A percentile compares a stretch with the other conserved stretches of the same genome.
Evolutionary conservation across 2,888 invertebrate species (phyloP).

Genomic region (Halictus ligatus): DNA sequence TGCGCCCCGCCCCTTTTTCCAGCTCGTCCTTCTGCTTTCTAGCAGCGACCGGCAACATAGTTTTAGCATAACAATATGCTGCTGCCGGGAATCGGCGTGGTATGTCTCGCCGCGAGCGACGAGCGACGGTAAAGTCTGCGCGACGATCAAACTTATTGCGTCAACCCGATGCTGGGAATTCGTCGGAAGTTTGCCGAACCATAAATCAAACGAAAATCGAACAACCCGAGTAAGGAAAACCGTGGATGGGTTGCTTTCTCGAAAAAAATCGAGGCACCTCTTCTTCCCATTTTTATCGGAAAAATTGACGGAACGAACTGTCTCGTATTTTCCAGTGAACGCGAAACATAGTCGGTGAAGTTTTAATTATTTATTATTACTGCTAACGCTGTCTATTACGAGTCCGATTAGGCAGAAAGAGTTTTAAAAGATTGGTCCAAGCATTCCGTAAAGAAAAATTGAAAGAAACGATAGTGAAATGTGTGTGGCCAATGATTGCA

Average conservation of each 20-base stretch:
- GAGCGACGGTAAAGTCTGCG: slow-evolving; percentile 30
- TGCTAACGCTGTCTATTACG: not conserved
- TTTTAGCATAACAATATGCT: slow-evolving; percentile 62
- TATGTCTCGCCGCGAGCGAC: slow-evolving; percentile 38
- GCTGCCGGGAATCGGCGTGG: slow-evolving; percentile 29
- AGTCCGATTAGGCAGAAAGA: not conserved
- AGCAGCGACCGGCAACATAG: not conserved
- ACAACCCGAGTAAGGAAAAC: not conserved
- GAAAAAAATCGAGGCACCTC: not conserved
- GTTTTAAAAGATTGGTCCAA: not conserved
- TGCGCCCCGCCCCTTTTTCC: slow-evolving; percentile 14
- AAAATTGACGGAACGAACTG: not conserved
- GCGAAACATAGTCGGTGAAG: not conserved
- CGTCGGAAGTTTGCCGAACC: not conserved
- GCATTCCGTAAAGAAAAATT: not conserved
- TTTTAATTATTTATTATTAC: not conserved
- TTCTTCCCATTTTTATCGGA: not conserved
- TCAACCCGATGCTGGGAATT: not conserved
- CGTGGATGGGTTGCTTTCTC: not conserved
- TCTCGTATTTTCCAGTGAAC: not conserved
- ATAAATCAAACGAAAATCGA: not conserved
- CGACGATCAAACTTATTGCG: not conserved
- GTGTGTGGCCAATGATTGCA: not conserved
- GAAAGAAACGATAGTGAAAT: not conserved
- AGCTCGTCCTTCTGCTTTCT: slow-evolving; percentile 25